Conservation (phyloP, 2,113 vertebrate genomes). For the Melospiza melodia region DNA sequence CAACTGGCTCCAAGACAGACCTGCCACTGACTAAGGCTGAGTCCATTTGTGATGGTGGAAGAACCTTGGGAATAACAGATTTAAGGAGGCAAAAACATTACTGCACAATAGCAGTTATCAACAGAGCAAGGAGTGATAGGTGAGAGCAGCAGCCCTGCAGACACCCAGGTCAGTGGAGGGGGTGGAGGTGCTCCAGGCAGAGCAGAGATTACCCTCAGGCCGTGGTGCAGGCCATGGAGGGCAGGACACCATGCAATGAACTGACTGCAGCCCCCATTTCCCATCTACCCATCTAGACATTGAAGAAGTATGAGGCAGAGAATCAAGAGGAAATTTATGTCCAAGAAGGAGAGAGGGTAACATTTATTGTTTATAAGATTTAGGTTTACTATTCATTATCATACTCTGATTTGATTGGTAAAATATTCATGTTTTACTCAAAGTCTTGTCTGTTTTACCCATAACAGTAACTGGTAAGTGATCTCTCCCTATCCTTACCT, state of each 20-base stretch:
- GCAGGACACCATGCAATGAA: background rate
- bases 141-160: background rate
- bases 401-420: background rate
- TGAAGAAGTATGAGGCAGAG: background rate
- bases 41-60: background rate
- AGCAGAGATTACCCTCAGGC: background rate
- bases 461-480: background rate
- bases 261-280: background rate
- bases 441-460: background rate
- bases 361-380: background rate
- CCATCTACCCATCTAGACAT: background rate
- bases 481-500: background rate
- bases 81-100: background rate
- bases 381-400: background rate
- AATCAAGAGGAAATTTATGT: background rate
- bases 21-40: background rate
- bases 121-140: background rate
- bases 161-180: background rate
- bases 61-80: background rate
- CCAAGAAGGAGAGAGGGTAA: background rate
- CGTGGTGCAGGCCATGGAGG: background rate
- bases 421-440: background rate
- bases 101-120: background rate
- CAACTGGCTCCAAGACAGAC: background rate
- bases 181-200: background rate